Conservation (phyloP, 92 coral and sea anemone genomes). For the Epizoanthus scotinus region DNA sequence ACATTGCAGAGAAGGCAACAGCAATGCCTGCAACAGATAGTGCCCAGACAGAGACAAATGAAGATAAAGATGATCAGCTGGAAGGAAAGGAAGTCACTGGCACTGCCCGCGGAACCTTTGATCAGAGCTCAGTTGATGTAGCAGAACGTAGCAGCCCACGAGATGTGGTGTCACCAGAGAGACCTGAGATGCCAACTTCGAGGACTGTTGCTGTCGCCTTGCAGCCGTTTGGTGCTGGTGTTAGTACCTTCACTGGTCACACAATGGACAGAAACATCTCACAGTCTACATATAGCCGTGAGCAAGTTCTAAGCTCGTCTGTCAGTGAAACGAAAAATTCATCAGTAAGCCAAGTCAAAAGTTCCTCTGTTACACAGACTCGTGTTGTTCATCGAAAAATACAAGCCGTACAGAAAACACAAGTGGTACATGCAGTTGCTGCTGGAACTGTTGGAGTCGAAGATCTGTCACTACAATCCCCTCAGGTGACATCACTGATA, state of each 20-base stretch:
- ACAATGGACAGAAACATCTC: background rate
- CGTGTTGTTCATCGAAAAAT: constrained; percentile 2
- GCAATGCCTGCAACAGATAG: background rate
- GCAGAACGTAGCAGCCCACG: background rate
- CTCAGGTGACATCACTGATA: background rate
- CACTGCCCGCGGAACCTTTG: too few species aligned
- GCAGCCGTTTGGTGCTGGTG: background rate
- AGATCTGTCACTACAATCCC: background rate
- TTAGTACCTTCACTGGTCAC: background rate
- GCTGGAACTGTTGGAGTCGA: constrained; percentile 2
- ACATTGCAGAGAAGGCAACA: background rate
- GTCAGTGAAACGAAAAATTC: background rate
- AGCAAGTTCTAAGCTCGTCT: background rate
- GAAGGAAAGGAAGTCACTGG: too few species aligned
- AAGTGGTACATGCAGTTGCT: background rate
- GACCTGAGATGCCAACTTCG: too few species aligned
- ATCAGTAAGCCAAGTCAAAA: constrained; percentile 4
- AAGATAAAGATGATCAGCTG: background rate
- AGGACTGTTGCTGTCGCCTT: background rate
- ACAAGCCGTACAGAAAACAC: background rate
- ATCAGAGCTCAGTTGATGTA: too few species aligned
- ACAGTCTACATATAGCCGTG: background rate
- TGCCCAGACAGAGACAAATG: background rate
- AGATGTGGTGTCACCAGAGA: background rate
- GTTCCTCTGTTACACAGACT: constrained; percentile 24